Percentiles rank a stretch among this genome's conserved stretches.
Conservation (phyloP, 1,140 invertebrate genomes). For the Sinella curviseta region DNA sequence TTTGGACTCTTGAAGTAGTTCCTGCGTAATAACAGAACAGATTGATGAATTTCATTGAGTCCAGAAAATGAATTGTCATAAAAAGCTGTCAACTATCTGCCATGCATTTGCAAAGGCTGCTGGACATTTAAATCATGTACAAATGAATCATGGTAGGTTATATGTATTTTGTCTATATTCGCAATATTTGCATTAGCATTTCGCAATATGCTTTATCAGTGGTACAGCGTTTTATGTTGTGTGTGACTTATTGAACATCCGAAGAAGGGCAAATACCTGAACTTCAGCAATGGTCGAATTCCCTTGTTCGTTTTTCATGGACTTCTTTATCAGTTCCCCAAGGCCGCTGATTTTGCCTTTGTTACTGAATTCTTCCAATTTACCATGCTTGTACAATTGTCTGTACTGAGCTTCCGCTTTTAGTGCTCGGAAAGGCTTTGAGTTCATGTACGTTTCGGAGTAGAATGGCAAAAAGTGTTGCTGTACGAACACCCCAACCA, state of each 20-base stretch:
- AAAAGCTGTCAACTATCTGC: no score
- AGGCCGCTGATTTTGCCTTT: slow-evolving; percentile 34
- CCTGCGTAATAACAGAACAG: neutral
- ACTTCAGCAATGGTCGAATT: slow-evolving; percentile 37
- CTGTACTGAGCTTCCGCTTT: slow-evolving; percentile 24
- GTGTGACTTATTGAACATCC: no score
- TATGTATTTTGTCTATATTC: no score
- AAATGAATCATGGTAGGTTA: no score
- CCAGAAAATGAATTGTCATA: no score
- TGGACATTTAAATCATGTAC: no score
- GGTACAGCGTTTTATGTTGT: no score
- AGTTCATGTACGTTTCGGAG: slow-evolving; percentile 20
- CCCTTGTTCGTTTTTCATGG: slow-evolving; percentile 37
- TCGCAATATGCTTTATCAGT: no score
- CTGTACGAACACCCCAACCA: slow-evolving; percentile 35
- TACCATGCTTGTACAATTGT: slow-evolving; percentile 29
- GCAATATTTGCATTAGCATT: no score
- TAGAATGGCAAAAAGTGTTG: slow-evolving; percentile 40
- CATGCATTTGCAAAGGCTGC: no score
- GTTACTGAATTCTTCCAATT: slow-evolving; percentile 30
- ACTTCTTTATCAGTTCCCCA: slow-evolving; percentile 33
- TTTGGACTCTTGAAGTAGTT: slow-evolving; percentile 29
- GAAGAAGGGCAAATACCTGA: no score
- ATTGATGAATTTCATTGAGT: neutral
- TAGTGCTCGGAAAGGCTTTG: slow-evolving; percentile 22